These are phyloP conservation scores for Lepus oiostolus DNA, from an alignment of 2,797 vertebrate species.

Conservation along the genomic window DNA sequence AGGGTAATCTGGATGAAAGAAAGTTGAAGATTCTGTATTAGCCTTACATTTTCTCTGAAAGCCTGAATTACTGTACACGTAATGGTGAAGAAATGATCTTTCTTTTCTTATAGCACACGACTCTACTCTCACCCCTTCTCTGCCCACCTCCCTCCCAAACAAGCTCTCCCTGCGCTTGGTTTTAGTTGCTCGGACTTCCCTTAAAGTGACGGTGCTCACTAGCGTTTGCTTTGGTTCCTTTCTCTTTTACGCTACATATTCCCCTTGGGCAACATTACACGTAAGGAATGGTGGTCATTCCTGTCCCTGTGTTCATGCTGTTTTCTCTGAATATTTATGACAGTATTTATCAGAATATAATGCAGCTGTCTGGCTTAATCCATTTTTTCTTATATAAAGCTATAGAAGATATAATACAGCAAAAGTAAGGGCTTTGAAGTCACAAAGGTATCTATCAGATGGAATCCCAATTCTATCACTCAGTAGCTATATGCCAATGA, in stretches of 20 bases:
- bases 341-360: slow-evolving; percentile 8
- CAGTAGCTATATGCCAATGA: not conserved
- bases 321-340: not conserved
- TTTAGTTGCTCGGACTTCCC: slow-evolving; percentile 35
- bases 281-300: not conserved
- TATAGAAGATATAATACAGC: slow-evolving; percentile 7
- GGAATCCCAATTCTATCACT: slow-evolving; percentile 5
- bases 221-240: slow-evolving; percentile 1
- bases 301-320: not conserved
- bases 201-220: slow-evolving; percentile 3
- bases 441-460: not conserved
- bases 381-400: slow-evolving; percentile 6
- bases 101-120: slow-evolving; percentile 3
- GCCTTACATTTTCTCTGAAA: slow-evolving; percentile 33
- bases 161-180: slow-evolving; percentile 7
- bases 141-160: not conserved
- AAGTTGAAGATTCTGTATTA: slow-evolving; percentile 19
- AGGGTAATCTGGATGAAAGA: slow-evolving; percentile 29
- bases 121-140: slow-evolving; percentile 28
- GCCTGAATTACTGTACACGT: slow-evolving; percentile 26
- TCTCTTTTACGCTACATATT: slow-evolving; percentile 1
- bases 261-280: not conserved
- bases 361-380: not conserved
- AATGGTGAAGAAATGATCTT: not conserved
- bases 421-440: not conserved